Evolutionary conservation across 2,113 vertebrate species (phyloP).

Genomic region (Cryptotis parvus): DNA sequence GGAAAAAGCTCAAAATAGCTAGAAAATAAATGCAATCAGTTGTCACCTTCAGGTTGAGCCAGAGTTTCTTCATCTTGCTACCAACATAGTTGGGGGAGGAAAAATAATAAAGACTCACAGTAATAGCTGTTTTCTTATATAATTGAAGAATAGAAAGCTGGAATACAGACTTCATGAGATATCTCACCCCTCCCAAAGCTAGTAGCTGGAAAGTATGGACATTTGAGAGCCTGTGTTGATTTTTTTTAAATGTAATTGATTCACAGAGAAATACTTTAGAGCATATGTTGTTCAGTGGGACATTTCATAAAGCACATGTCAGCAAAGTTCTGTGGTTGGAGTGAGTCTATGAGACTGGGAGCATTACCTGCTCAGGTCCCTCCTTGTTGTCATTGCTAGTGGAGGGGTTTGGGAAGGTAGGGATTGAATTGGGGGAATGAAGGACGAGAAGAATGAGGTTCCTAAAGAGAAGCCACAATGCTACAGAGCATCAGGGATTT

Average conservation of each 20-base stretch:
- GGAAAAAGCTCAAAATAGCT: no score
- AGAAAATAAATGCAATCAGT: not conserved
- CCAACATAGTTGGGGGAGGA: not conserved
- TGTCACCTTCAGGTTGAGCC: not conserved
- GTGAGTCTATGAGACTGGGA: not conserved
- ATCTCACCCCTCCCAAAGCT: not conserved
- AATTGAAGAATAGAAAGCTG: not conserved
- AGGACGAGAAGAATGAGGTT: not conserved
- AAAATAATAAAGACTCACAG: not conserved
- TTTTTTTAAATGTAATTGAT: not conserved
- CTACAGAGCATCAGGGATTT: slow-evolving; percentile 28
- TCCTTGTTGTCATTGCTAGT: not conserved
- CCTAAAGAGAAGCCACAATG: slow-evolving; percentile 35
- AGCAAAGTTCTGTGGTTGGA: not conserved
- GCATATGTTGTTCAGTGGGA: not conserved
- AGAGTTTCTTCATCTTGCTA: not conserved
- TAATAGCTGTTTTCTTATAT: not conserved
- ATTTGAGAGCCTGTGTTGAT: not conserved
- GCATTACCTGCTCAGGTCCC: not conserved
- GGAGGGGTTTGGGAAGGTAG: not conserved
- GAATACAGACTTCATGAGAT: not conserved
- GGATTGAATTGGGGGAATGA: not conserved
- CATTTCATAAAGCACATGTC: not conserved
- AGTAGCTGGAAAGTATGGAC: not conserved
- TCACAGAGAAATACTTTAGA: not conserved